Base-by-base conservation (phyloP, 2,113 vertebrate species). In the Labeo rohita region DNA sequence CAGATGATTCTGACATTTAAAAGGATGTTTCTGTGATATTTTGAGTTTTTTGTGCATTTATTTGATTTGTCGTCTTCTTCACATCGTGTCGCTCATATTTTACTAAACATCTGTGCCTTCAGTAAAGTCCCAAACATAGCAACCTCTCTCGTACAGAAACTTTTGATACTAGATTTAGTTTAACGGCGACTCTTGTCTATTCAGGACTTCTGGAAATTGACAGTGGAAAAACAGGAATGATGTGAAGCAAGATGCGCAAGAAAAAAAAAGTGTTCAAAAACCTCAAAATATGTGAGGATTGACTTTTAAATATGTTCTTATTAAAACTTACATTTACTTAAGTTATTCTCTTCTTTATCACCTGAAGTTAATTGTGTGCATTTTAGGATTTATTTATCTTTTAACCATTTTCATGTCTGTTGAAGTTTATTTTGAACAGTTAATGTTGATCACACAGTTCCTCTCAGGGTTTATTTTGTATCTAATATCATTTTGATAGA, bases 381-480 rank as follows among this genome's bases (percentile, higher is more conserved):
- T 28, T 88, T n/a, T 77, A 49, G 43, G 63, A 85, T 7, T 49
- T 73, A 70, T 73, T 78, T 76, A 72, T 70, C 66, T 13, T 70
- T 86, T 52, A 90, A 49, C 83, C 45, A 13, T 43, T 49, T 72
- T 18, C 45, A 89, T 75, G 73, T 84, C 18, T 81, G n/a, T 68
- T 80, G 5, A 70, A 59, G 56, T 65, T 87, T 84, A 70, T 76
- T 86, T 85, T 88, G 80, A 86, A 86, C 79, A 78, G 80, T 85
- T 89, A 47, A 61, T 85, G 79, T 75, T 82, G 18, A 80, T 49
- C 45, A 83, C 74, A 87, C 77, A 86, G 85, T 91, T 85, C 80
- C 87, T 87, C 89, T 91, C 91, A 88, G 90, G 89, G 39, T 91
- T 90, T 85, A 86, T 89, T 86, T 88, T 89, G 63, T 90, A 90